Conservation (phyloP, 2,797 vertebrate species). For the Peromyscus eremicus region DNA sequence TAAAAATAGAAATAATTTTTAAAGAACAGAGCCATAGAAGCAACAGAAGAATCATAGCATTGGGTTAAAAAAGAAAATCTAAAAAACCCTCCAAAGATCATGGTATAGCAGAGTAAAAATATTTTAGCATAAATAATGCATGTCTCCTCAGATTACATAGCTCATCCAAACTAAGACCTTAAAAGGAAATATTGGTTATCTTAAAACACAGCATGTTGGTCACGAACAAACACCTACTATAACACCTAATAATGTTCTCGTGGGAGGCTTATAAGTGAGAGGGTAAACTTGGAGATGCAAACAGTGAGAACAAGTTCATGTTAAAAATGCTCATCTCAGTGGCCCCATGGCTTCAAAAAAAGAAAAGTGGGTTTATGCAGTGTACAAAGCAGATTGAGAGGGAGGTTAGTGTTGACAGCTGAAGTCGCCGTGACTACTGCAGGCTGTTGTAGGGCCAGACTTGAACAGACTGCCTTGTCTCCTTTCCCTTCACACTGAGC, state of each 20-base stretch:
- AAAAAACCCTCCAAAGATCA: neutral
- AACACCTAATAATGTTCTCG: neutral
- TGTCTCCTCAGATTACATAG: neutral
- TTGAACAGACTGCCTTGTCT: neutral
- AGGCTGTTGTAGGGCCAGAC: neutral
- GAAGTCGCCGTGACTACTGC: neutral
- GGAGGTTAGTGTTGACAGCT: no score
- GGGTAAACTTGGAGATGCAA: neutral
- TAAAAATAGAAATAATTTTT: neutral
- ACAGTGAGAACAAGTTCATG: neutral
- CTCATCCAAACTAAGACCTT: neutral
- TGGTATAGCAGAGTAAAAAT: neutral
- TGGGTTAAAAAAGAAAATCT: neutral
- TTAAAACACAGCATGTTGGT: constrained; percentile 8
- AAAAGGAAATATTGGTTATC: neutral
- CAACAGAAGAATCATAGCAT: neutral
- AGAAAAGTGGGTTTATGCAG: neutral
- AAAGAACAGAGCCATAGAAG: neutral
- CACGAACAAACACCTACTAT: neutral
- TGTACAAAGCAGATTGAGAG: neutral
- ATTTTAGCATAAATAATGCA: neutral
- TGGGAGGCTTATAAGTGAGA: neutral
- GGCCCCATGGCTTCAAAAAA: neutral
- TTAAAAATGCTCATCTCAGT: neutral
- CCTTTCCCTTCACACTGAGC: neutral